These are phyloP conservation scores for Echinops telfairi DNA, from an alignment of 2,113 vertebrate genomes.

Conservation along the genomic window DNA sequence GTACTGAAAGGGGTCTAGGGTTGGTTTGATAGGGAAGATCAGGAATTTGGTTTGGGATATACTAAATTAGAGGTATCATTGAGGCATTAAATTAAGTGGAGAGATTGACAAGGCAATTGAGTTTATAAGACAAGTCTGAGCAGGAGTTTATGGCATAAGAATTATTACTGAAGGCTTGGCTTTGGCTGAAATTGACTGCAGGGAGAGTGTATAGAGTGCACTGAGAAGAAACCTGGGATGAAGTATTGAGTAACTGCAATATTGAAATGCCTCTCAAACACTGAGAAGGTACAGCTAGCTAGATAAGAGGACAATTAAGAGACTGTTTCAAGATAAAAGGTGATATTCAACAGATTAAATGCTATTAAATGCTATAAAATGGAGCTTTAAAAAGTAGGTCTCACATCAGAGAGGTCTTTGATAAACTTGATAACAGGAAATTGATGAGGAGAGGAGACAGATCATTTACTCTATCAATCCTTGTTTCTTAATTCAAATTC, in stretches of 20 bases:
- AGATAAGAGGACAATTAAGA: slow-evolving; percentile 22
- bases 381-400: slow-evolving; percentile 25
- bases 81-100: slow-evolving; percentile 35
- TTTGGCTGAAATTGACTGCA: background rate
- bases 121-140: slow-evolving; percentile 28
- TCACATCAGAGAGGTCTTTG: slow-evolving; percentile 6
- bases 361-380: slow-evolving; percentile 33
- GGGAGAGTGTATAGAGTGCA: background rate
- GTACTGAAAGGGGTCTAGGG: background rate
- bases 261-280: slow-evolving; percentile 31
- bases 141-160: background rate
- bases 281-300: background rate
- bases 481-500: slow-evolving; percentile 56
- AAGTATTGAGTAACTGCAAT: slow-evolving; percentile 36
- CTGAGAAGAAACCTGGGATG: slow-evolving; percentile 24
- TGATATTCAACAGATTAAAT: slow-evolving; percentile 14
- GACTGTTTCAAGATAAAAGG: slow-evolving; percentile 33
- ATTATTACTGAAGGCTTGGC: background rate
- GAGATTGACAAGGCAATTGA: slow-evolving; percentile 16
- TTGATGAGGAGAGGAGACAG: slow-evolving; percentile 26
- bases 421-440: slow-evolving; percentile 33
- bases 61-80: background rate
- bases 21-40: slow-evolving; percentile 34
- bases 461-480: background rate
- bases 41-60: slow-evolving; percentile 47